Conservation (phyloP, 2,113 vertebrate species). For the Columba janthina region DNA sequence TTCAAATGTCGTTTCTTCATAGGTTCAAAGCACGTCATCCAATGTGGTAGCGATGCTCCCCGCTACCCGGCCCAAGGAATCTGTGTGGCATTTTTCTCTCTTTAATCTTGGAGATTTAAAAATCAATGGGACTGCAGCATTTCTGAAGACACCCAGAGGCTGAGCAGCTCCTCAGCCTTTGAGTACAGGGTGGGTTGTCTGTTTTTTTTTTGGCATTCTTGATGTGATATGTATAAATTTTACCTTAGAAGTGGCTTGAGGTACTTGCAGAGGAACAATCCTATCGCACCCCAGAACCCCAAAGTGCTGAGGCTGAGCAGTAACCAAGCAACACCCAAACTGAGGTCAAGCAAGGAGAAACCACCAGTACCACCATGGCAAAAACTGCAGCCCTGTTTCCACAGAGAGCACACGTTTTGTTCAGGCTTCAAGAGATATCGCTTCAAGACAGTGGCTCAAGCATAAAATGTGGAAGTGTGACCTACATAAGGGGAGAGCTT, state of each 20-base stretch:
- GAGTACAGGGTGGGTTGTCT: neutral
- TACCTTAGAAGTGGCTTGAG: neutral
- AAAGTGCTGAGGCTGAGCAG: neutral
- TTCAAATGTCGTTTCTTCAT: neutral
- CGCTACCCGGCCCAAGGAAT: neutral
- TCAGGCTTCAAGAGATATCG: neutral
- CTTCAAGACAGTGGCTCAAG: constrained; percentile 38
- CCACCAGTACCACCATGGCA: accelerated
- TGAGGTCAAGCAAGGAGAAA: neutral
- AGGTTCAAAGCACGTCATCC: neutral
- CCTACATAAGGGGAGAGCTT: constrained; percentile 71
- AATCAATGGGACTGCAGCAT: accelerated
- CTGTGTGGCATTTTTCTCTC: neutral
- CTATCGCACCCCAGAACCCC: neutral
- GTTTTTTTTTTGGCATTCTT: neutral
- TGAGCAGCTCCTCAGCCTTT: neutral
- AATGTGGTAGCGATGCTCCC: accelerated
- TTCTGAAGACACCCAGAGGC: neutral
- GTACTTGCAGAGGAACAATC: neutral
- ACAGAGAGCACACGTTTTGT: neutral
- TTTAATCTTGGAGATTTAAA: neutral
- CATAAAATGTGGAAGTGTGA: constrained; percentile 57
- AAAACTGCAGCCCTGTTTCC: neutral
- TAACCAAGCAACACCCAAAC: too few relatives aligned
- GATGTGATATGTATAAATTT: accelerated